Evolutionary conservation across 2,113 vertebrate species (phyloP).

Genomic region (Elgaria multicarinata): DNA sequence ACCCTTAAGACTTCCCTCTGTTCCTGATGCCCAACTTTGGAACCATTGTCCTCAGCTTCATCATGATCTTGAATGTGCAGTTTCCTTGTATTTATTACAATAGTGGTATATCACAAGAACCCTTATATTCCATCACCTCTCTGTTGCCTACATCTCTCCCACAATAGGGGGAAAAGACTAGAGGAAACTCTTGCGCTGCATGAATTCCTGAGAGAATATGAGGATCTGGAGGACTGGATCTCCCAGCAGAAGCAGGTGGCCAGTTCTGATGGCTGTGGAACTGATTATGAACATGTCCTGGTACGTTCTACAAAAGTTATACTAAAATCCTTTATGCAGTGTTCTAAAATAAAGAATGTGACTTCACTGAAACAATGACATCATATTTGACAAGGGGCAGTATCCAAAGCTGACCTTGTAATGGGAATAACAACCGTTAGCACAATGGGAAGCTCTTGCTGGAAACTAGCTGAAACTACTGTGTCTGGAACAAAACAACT

Average conservation of each 20-base stretch:
- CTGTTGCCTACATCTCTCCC: not conserved
- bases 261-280: constrained; percentile 81
- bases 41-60: not conserved
- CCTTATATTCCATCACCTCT: not conserved
- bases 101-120: not conserved
- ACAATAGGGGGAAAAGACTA: constrained; percentile 71
- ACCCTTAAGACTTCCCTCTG: not conserved
- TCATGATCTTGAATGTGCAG: not conserved
- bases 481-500: too few relatives aligned
- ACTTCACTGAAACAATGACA: not conserved
- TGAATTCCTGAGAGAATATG: constrained; percentile 82
- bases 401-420: too few relatives aligned
- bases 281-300: constrained; percentile 81
- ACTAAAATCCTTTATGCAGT: not conserved
- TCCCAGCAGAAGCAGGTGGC: constrained; percentile 77
- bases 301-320: constrained; percentile 70
- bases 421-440: too few relatives aligned
- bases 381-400: not conserved
- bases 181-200: constrained; percentile 82
- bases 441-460: too few relatives aligned
- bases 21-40: not conserved
- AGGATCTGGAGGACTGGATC: constrained; percentile 85
- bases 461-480: too few relatives aligned
- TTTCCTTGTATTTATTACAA: not conserved
- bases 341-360: not conserved